Evolutionary conservation across 2,113 vertebrate species (phyloP).

Genomic region (Paraplagusia blochii): DNA sequence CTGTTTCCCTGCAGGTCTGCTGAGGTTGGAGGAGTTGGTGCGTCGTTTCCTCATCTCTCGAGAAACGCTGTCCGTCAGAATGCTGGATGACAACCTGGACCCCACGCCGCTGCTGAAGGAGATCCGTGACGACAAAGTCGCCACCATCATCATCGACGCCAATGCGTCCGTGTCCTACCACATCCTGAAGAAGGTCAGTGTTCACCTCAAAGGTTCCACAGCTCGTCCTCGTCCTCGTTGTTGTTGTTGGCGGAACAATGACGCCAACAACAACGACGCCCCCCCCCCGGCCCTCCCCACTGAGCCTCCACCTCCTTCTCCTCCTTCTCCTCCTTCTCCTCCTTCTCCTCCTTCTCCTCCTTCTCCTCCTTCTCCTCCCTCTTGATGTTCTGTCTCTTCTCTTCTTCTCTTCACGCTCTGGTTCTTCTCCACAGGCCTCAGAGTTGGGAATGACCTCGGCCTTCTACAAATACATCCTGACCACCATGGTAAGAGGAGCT

Average conservation of each 20-base stretch:
- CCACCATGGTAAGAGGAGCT: slow-evolving; percentile 85
- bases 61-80: slow-evolving; percentile 88
- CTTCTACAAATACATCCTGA: slow-evolving; percentile 95
- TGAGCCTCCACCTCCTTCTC: slow-evolving; percentile 23
- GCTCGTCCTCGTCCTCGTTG: slow-evolving; percentile 13
- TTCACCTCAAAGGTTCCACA: slow-evolving; percentile 15
- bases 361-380: slow-evolving; percentile 11
- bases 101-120: slow-evolving; percentile 91
- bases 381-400: slow-evolving; percentile 32
- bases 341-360: neutral
- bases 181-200: slow-evolving; percentile 87
- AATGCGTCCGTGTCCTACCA: slow-evolving; percentile 88
- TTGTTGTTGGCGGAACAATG: too few species aligned
- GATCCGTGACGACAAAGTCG: slow-evolving; percentile 93
- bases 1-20: slow-evolving; percentile 78
- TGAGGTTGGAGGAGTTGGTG: slow-evolving; percentile 89
- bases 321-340: slow-evolving; percentile 18
- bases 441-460: slow-evolving; percentile 93
- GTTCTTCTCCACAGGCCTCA: slow-evolving; percentile 75
- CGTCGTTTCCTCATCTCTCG: slow-evolving; percentile 91
- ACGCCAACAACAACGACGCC: too few species aligned
- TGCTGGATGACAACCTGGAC: slow-evolving; percentile 89
- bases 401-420: slow-evolving; percentile 19
- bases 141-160: slow-evolving; percentile 92
- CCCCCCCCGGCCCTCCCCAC: too few species aligned